These are phyloP conservation scores for Strigamia maritima DNA, from an alignment of 2,888 invertebrate species.

Conservation along the genomic window DNA sequence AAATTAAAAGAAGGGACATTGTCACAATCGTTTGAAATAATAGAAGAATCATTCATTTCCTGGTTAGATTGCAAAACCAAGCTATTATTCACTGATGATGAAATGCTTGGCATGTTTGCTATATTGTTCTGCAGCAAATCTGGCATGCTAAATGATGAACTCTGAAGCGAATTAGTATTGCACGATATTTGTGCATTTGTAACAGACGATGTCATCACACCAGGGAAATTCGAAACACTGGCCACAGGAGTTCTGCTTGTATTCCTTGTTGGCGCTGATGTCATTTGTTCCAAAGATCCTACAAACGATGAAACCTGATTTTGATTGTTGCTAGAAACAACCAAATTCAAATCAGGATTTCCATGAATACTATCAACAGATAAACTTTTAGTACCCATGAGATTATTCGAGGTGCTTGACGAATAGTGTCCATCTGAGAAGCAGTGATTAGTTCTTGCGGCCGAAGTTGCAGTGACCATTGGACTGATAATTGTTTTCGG, in stretches of 20 bases:
- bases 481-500: neutral
- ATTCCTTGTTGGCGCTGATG: neutral
- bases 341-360: neutral
- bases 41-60: neutral
- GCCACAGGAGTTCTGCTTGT: neutral
- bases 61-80: neutral
- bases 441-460: neutral
- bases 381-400: neutral
- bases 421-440: neutral
- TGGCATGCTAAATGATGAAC: slow-evolving; percentile 28
- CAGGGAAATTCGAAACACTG: neutral
- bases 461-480: neutral
- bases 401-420: neutral
- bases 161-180: neutral
- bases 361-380: neutral
- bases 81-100: neutral
- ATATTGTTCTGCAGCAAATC: slow-evolving; percentile 28
- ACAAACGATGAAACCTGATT: neutral
- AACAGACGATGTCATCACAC: neutral
- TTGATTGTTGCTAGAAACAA: neutral
- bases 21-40: slow-evolving; percentile 9
- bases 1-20: slow-evolving; percentile 37
- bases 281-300: neutral
- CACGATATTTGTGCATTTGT: neutral
- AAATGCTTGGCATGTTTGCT: neutral